Evolutionary conservation across 2,888 invertebrate genomes (phyloP), one percentile per base, ranked within the genome.

Genomic region (Siphonodentalium dalli): DNA sequence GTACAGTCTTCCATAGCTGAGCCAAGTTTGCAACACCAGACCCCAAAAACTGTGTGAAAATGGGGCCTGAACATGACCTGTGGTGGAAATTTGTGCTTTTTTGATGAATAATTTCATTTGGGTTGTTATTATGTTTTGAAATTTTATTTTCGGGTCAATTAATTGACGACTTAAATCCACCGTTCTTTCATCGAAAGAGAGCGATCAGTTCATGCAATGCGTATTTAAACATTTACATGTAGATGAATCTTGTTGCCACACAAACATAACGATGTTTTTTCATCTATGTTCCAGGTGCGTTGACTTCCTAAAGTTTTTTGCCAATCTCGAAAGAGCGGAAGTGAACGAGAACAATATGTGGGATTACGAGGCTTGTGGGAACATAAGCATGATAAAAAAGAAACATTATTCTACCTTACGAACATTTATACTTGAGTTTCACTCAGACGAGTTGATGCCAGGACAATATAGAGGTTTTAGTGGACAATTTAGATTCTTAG

Each of bases 381-480:
- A 72, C 49, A 68, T 75, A 20, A 66, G 69, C 11, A 66, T 61
- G 55, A 63, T 79, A 20, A 58, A 59, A 35, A 66, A 73, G 50
- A 75, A 72, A 61, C 74, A 73, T 31, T 81, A 74, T 64, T 78
- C 77, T 5, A 67, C 71, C 13, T 68, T 66, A 5, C 63, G 80
- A 8, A 71, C 68, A 45, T 62, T 80, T 26, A 70, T 80, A 20
- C 57, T 81, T 42, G 79, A 80, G 59, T 79, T 80, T 52, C 77
- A 78, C 46, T 68, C 78, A 1, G 74, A 74, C 42, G 21, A 54
- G 3, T 33, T 54, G 7, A 65, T 61, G 18, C 54, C 43, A 23
- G 55, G 59, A 35, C 71, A 69, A 58, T 61, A 68, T 60, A 68
- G 68, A 20, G 79, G 79, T 18, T 80, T 79, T 64, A 67, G 68